Evolutionary conservation across 1,140 invertebrate genomes (phyloP), one percentile per base, ranked within the genome.

Genomic region (Leucophenga varia): DNA sequence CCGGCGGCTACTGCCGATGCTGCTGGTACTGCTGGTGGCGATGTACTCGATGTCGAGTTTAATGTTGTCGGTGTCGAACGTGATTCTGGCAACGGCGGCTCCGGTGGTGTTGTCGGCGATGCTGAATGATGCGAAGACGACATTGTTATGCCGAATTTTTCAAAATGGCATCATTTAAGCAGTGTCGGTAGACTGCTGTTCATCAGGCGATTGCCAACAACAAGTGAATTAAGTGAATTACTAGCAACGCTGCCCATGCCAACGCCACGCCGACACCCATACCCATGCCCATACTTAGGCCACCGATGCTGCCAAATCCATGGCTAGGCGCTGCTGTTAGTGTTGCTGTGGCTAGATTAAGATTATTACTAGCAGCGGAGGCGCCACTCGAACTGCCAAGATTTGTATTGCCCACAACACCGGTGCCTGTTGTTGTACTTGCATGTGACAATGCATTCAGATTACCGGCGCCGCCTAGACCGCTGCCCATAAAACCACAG

Each of bases 81-180:
- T n/a, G n/a, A n/a, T n/a, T n/a, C n/a, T n/a, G n/a, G n/a, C n/a
- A n/a, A n/a, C n/a, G n/a, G n/a, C n/a, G n/a, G n/a, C n/a, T n/a
- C n/a, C n/a, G n/a, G n/a, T n/a, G n/a, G n/a, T n/a, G n/a, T n/a
- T n/a, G n/a, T n/a, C n/a, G n/a, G n/a, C n/a, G n/a, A n/a, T n/a
- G n/a, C n/a, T n/a, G n/a, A n/a, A n/a, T n/a, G n/a, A 30, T 30
- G 28, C 7, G 28, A n/a, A 7, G 28, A 31, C 68, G n/a, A 55
- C 52, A 69, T 55, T 21, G 59, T 57, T 54, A 72, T 45, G 36
- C 69, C 61, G 56, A 72, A 72, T 54, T 67, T 67, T 47, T 67
- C 69, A 63, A 72, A 50, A 57, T 72, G 69, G 55, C 70, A 72
- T 72, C 69, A 72, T 72, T 72, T 72, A 44, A 72, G 61, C 65